Evolutionary conservation across 2,113 vertebrate genomes (phyloP).

Genomic region (Spea bombifrons): DNA sequence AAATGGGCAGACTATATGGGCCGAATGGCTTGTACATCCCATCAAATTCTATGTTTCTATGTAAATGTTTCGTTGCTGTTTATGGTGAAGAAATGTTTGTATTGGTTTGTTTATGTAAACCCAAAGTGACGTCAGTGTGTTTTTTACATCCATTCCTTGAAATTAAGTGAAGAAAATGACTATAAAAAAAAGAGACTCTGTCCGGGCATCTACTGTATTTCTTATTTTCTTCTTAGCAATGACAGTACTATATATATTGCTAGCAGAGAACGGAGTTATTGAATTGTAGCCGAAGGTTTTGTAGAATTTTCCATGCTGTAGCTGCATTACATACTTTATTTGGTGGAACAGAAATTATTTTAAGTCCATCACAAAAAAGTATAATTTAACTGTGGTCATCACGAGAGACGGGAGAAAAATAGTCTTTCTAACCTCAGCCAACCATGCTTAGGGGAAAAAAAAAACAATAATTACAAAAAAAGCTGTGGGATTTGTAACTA

Average conservation of each 20-base stretch:
- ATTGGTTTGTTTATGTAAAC: too few species aligned
- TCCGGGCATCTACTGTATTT: background rate
- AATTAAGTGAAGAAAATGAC: too few species aligned
- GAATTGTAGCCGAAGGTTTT: conserved; percentile 29
- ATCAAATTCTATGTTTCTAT: too few species aligned
- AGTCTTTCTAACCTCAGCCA: conserved; percentile 22
- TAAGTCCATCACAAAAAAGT: conserved; percentile 42
- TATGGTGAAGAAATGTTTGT: too few species aligned
- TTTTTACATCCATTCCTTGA: too few species aligned
- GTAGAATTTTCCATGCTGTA: conserved; percentile 44
- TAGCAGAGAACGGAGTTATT: conserved; percentile 26
- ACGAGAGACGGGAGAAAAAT: conserved; percentile 8
- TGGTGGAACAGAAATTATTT: conserved; percentile 41
- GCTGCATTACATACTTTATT: conserved; percentile 43
- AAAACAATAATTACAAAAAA: conserved; percentile 39
- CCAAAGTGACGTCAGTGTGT: too few species aligned
- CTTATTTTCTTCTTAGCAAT: background rate
- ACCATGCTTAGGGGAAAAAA: conserved; percentile 7
- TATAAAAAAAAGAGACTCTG: too few species aligned
- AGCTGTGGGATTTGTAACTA: conserved; percentile 42
- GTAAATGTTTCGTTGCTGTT: too few species aligned
- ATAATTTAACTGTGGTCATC: conserved; percentile 46
- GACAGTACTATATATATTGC: conserved; percentile 16
- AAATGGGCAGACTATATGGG: too few species aligned
- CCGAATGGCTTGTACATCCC: too few species aligned